Percentiles rank a stretch among this genome's conserved stretches.
phyloP scores from a whole-genome alignment of 2,797 vertebrate species.

The Orestias chungarensis region DNA sequence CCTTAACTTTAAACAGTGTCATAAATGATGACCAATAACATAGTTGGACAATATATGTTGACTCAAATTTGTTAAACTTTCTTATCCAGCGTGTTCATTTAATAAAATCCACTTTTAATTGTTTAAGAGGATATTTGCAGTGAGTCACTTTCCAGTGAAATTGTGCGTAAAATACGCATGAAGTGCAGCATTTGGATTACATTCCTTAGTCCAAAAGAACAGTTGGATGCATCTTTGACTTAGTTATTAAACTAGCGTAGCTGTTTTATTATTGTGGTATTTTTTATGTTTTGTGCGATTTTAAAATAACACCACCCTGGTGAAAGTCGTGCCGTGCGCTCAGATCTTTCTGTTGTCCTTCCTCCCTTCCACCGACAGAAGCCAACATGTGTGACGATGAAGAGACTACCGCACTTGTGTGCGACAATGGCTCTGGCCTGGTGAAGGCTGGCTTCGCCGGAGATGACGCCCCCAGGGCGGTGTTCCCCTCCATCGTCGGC shows the following conservation, averaged over 20 bases:
- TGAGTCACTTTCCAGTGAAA: not conserved
- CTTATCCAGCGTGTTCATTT: not conserved
- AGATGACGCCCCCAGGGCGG: conserved; percentile 95
- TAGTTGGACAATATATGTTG: not conserved
- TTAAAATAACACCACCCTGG: not conserved
- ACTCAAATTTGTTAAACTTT: not conserved
- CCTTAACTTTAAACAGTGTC: not conserved
- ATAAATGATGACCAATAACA: not conserved
- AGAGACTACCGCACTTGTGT: conserved; percentile 94
- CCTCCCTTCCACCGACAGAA: conserved; percentile 67
- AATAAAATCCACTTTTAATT: not conserved
- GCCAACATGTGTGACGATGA: conserved; percentile 98
- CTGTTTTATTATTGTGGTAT: not conserved
- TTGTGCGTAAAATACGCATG: conserved; percentile 5
- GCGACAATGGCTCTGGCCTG: conserved; percentile 98
- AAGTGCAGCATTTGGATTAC: not conserved
- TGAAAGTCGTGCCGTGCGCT: conserved; percentile 2
- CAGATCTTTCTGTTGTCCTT: conserved; percentile 15
- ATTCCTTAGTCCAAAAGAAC: conserved; percentile 5
- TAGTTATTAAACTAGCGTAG: not conserved
- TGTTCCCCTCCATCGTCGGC: conserved; percentile 99
- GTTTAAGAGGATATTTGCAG: not conserved
- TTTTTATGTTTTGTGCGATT: not conserved
- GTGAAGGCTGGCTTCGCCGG: conserved; percentile 98
- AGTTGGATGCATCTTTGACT: not conserved